Evolutionary conservation across 2,113 vertebrate genomes (phyloP).

Genomic region (Garra rufa): DNA sequence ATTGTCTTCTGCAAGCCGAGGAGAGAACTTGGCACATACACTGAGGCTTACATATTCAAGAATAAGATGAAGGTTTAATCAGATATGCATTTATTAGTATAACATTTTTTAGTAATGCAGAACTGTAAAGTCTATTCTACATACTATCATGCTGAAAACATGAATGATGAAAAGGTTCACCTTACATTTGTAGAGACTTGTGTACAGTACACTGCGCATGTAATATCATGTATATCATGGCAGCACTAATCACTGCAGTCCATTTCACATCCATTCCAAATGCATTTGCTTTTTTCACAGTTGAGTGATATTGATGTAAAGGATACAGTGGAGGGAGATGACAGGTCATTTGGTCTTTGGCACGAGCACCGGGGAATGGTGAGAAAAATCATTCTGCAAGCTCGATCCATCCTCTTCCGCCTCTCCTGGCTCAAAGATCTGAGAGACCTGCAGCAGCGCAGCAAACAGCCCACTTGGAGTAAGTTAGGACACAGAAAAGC

Average conservation of each 20-base stretch:
- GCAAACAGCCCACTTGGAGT: slow-evolving; percentile 84
- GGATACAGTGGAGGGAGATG: slow-evolving; percentile 87
- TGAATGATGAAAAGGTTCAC: not conserved
- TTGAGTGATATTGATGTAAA: slow-evolving; percentile 91
- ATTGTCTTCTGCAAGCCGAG: slow-evolving; percentile 91
- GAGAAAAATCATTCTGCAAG: slow-evolving; percentile 90
- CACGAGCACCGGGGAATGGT: slow-evolving; percentile 91
- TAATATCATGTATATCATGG: slow-evolving; percentile 1
- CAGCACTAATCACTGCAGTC: slow-evolving; percentile 11
- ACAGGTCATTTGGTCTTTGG: slow-evolving; percentile 91
- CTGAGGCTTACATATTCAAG: slow-evolving; percentile 89
- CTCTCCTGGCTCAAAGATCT: slow-evolving; percentile 96
- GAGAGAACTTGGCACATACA: slow-evolving; percentile 82
- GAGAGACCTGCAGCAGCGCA: slow-evolving; percentile 85
- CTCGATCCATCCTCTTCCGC: slow-evolving; percentile 84
- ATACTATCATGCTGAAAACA: not conserved
- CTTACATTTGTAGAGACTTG: not conserved
- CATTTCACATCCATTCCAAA: not conserved
- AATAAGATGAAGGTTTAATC: slow-evolving; percentile 94
- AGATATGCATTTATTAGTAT: not conserved
- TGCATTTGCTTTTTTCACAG: slow-evolving; percentile 66
- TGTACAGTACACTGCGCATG: not conserved
- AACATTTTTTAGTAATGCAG: not conserved
- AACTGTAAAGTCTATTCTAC: not conserved
- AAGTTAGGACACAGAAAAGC: slow-evolving; percentile 62